These are phyloP conservation scores for Planococcus citri DNA, from an alignment of 1,140 invertebrate genomes.

Conservation along the genomic window DNA sequence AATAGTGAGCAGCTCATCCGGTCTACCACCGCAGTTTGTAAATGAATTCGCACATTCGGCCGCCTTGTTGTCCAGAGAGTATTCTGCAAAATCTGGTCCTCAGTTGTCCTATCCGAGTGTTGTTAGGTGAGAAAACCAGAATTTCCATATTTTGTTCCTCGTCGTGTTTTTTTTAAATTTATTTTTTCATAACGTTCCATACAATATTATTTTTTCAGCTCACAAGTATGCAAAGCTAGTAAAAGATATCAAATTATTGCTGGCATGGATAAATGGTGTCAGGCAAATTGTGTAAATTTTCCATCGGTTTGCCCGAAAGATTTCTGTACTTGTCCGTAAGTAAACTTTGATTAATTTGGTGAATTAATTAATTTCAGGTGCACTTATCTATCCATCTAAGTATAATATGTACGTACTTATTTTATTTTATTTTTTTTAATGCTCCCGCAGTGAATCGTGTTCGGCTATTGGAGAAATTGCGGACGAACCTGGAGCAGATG, in stretches of 20 bases:
- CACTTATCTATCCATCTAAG: constrained; percentile 7
- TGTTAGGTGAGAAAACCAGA: constrained; percentile 54
- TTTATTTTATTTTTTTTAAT: too few species aligned
- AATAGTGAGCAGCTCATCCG: constrained; percentile 60
- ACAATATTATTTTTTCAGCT: constrained; percentile 40
- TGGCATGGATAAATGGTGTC: constrained; percentile 68
- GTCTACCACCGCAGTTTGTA: constrained; percentile 49
- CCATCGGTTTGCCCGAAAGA: constrained; percentile 65
- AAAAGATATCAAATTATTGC: constrained; percentile 46
- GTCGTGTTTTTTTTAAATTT: background rate
- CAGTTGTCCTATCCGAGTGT: constrained; percentile 54
- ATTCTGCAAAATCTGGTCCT: constrained; percentile 31
- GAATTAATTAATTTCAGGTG: background rate
- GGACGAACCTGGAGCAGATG: constrained; percentile 55
- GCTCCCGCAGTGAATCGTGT: constrained; percentile 61
- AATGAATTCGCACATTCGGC: constrained; percentile 45
- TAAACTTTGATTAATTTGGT: constrained; percentile 30
- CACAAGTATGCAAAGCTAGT: constrained; percentile 59
- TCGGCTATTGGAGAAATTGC: constrained; percentile 61
- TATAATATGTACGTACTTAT: background rate
- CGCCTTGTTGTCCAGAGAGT: constrained; percentile 38
- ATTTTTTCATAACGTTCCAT: background rate
- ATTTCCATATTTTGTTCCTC: background rate
- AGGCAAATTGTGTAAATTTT: constrained; percentile 67
- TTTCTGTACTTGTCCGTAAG: constrained; percentile 70